phyloP scores from a whole-genome alignment of 2,888 invertebrate genomes.

The Hirtodrosophila alboralis region DNA sequence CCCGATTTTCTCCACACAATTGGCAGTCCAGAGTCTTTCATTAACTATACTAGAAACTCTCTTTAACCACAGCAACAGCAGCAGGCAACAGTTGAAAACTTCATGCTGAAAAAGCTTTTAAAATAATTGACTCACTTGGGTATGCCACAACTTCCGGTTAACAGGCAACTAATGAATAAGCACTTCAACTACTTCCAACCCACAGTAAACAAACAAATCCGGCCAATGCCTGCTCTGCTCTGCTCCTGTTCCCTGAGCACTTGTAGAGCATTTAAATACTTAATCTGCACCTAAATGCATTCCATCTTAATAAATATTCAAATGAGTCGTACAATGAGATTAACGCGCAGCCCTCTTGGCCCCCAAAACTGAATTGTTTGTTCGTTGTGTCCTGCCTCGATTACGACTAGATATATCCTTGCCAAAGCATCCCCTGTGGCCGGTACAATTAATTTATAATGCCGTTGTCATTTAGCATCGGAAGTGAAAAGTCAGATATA shows the following conservation, averaged over 20 bases:
- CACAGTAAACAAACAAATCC: constrained; percentile 13
- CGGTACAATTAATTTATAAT: constrained; percentile 55
- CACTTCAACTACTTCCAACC: constrained; percentile 31
- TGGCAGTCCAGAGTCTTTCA: constrained; percentile 45
- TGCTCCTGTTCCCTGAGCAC: constrained; percentile 36
- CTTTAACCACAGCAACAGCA: constrained; percentile 48
- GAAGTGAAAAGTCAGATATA: constrained; percentile 43
- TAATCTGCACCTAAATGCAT: constrained; percentile 69
- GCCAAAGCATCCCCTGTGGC: constrained; percentile 15
- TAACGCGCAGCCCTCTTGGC: constrained; percentile 12
- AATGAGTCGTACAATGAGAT: constrained; percentile 33
- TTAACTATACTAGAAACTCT: constrained; percentile 63
- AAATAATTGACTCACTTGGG: constrained; percentile 81
- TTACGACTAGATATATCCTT: background rate
- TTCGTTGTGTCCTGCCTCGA: background rate
- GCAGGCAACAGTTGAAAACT: constrained; percentile 55
- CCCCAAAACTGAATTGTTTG: too few species aligned
- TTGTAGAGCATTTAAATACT: constrained; percentile 62
- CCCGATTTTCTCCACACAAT: background rate
- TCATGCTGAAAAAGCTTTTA: constrained; percentile 79
- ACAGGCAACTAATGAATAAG: constrained; percentile 74
- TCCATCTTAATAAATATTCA: constrained; percentile 67
- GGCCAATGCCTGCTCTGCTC: background rate
- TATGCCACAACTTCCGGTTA: constrained; percentile 77
- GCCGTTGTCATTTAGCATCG: constrained; percentile 46